These are phyloP conservation scores for Hemiprocne comata DNA, from an alignment of 2,113 vertebrate genomes.

Conservation along the genomic window DNA sequence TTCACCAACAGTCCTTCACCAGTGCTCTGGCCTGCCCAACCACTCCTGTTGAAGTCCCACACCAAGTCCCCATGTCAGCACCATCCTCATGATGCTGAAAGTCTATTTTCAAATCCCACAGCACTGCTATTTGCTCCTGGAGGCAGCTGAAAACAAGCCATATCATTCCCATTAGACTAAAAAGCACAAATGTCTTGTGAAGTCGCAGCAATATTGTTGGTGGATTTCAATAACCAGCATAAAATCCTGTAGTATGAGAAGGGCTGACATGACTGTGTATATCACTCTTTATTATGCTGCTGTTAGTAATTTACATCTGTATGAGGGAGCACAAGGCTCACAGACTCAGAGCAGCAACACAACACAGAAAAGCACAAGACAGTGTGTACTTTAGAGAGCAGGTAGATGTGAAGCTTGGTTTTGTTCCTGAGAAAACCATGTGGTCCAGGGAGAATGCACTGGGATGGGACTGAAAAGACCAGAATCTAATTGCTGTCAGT, in stretches of 20 bases:
- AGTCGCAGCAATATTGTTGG: neutral
- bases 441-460: neutral
- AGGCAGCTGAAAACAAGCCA: slow-evolving; percentile 31
- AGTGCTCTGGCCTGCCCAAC: neutral
- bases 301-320: neutral
- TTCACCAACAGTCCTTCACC: neutral
- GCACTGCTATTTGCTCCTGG: neutral
- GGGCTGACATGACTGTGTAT: neutral
- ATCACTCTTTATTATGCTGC: neutral
- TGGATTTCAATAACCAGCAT: slow-evolving; percentile 22
- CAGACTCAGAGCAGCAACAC: neutral
- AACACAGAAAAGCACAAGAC: neutral
- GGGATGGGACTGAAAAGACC: neutral
- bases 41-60: accelerated
- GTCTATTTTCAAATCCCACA: neutral
- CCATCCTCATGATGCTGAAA: neutral
- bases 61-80: neutral
- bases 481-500: neutral
- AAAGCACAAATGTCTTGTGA: neutral
- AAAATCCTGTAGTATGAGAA: neutral
- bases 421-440: neutral
- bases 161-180: slow-evolving; percentile 29
- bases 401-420: neutral
- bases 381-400: neutral
- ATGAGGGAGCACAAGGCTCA: neutral